Evolutionary conservation across 2,113 vertebrate genomes (phyloP), one percentile per base, ranked within the genome.

Genomic region (Grallaria varia): DNA sequence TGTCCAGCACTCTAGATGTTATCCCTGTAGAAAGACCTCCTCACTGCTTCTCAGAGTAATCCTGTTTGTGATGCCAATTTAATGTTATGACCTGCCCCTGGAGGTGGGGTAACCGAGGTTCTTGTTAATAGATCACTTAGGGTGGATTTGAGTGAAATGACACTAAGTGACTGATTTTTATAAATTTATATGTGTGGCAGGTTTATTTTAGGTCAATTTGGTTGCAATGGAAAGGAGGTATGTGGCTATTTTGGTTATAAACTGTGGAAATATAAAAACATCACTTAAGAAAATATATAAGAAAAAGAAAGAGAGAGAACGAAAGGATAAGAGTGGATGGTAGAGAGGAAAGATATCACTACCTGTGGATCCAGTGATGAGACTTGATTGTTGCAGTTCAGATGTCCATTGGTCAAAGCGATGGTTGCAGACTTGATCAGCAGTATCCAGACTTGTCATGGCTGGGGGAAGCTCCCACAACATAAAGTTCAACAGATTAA

Each of bases 351-450:
- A 62, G 23, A 39, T 39, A 39, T 9, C 13, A 55, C 15, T 2
- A 7, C 23, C 33, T 0, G 0, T 62, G 19, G 19, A 30, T 78
- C 21, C 31, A 55, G 5, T 35, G 33, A 21, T 24, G 10, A 30
- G 40, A 66, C 21, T 33, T 33, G 30, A 35, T 9, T 71, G 18
- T 35, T 55, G 20, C 21, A 21, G 30, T 44, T 71, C 35, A 40
- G 40, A n/a, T 30, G 16, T 47, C 12, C 8, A 6, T 47, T 69
- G 28, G 24, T 55, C 20, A 24, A 24, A 71, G 40, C 30, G 15
- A 27, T n/a, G 30, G 7, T 47, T 71, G 19, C 53, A 25, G 28
- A 47, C 49, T n/a, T 55, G 24, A n/a, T n/a, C n/a, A n/a, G n/a
- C n/a, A n/a, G n/a, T n/a, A n/a, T n/a, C n/a, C n/a, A n/a, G n/a